These are phyloP conservation scores for Parasteatoda lunata DNA, from an alignment of 2,888 invertebrate genomes.

Conservation along the genomic window DNA sequence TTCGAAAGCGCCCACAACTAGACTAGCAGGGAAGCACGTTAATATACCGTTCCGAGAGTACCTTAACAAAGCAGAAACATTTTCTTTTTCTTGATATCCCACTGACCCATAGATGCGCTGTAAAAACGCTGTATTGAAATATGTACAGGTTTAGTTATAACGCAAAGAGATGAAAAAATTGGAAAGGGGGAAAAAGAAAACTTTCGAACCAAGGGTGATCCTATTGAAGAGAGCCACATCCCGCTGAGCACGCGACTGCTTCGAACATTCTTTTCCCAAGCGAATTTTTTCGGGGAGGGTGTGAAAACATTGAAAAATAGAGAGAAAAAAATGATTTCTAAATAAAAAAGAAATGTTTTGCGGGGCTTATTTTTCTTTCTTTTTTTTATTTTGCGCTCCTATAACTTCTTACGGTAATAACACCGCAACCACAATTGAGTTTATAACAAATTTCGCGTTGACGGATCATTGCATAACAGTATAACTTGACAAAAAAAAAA, in stretches of 20 bases:
- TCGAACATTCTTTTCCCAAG: conserved; percentile 40
- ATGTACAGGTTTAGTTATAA: conserved; percentile 35
- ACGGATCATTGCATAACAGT: too few species aligned
- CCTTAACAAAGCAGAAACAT: conserved; percentile 45
- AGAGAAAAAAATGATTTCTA: neutral
- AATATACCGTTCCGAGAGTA: conserved; percentile 38
- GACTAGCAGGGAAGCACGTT: conserved; percentile 18
- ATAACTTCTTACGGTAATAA: neutral
- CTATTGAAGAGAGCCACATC: conserved; percentile 22
- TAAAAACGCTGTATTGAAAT: conserved; percentile 35
- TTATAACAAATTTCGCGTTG: neutral
- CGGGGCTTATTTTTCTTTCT: conserved; percentile 10
- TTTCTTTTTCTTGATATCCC: conserved; percentile 36
- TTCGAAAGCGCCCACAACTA: conserved; percentile 15
- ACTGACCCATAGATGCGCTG: conserved; percentile 26
- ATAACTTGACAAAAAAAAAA: too few species aligned
- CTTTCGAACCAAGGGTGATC: conserved; percentile 13
- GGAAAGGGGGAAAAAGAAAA: conserved; percentile 12
- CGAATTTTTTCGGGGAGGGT: conserved; percentile 17
- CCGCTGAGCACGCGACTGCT: conserved; percentile 50
- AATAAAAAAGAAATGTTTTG: neutral
- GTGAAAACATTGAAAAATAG: conserved; percentile 15
- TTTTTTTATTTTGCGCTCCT: neutral
- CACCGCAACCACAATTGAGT: neutral
- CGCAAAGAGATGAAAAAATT: conserved; percentile 2